phyloP scores from a whole-genome alignment of 2,888 invertebrate species.

The Caradrina clavipalpis region DNA sequence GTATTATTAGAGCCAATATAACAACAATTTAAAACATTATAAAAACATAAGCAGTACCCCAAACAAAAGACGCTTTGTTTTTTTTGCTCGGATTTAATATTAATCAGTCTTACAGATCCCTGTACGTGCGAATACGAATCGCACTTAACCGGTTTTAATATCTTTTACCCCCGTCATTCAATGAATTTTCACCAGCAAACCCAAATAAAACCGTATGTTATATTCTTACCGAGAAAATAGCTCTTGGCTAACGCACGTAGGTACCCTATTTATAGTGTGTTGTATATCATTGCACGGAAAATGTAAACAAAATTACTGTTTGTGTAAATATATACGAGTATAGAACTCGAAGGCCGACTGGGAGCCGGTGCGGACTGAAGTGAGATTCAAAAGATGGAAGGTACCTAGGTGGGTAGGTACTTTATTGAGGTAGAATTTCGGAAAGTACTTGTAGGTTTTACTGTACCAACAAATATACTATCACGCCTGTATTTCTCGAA shows the following conservation, averaged over 20 bases:
- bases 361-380: constrained; percentile 50
- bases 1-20: no score
- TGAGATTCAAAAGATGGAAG: constrained; percentile 38
- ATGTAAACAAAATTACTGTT: constrained; percentile 83
- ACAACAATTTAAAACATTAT: no score
- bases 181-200: constrained; percentile 44
- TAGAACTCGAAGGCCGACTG: constrained; percentile 59
- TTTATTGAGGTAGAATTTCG: background rate
- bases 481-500: no score
- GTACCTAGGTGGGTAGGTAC: background rate
- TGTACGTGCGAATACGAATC: no score
- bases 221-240: constrained; percentile 68
- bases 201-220: constrained; percentile 64
- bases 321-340: constrained; percentile 74
- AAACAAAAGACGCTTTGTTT: no score
- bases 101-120: no score
- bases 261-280: constrained; percentile 73
- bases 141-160: background rate
- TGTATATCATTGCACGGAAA: constrained; percentile 77
- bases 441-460: no score
- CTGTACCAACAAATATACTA: no score
- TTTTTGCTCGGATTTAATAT: no score
- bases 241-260: constrained; percentile 71
- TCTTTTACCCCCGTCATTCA: background rate
- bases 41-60: no score